A percentile compares a stretch with the other conserved stretches of the same genome.
These are phyloP conservation scores for Microplitis demolitor DNA, from an alignment of 1,140 invertebrate genomes.

Conservation along the genomic window DNA sequence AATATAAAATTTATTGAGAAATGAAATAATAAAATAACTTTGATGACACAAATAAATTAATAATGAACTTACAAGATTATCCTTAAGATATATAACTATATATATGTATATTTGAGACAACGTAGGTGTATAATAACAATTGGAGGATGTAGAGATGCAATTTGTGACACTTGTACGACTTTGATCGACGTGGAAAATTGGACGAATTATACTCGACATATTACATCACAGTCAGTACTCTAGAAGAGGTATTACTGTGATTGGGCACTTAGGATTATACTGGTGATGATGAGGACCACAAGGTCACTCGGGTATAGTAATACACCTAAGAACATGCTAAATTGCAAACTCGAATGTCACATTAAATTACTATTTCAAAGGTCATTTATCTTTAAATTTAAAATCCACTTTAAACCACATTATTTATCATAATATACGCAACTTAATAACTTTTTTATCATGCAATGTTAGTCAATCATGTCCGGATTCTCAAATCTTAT, in stretches of 20 bases:
- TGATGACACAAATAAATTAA: not conserved
- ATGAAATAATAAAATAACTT: not conserved
- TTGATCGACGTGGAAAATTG: conserved; percentile 56
- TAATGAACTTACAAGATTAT: not conserved
- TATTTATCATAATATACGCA: not conserved
- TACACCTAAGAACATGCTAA: conserved; percentile 13
- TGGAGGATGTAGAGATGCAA: conserved; percentile 36
- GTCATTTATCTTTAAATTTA: not conserved
- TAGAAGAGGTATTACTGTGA: conserved; percentile 48
- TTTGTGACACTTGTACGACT: conserved; percentile 48
- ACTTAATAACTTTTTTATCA: not conserved
- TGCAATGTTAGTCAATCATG: not conserved
- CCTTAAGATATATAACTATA: not conserved
- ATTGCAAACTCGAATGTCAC: conserved; percentile 7
- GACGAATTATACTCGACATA: conserved; percentile 46
- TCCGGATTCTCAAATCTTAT: not conserved
- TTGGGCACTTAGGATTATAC: conserved; percentile 44
- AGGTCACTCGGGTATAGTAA: conserved; percentile 25
- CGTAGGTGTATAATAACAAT: not conserved
- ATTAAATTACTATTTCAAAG: not conserved
- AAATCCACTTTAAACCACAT: not conserved
- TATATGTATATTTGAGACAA: not conserved
- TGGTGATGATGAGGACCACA: conserved; percentile 20
- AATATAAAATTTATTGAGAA: not conserved
- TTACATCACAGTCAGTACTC: conserved; percentile 37